phyloP scores from a whole-genome alignment of 2,113 vertebrate species.

The Rattus norvegicus region DNA sequence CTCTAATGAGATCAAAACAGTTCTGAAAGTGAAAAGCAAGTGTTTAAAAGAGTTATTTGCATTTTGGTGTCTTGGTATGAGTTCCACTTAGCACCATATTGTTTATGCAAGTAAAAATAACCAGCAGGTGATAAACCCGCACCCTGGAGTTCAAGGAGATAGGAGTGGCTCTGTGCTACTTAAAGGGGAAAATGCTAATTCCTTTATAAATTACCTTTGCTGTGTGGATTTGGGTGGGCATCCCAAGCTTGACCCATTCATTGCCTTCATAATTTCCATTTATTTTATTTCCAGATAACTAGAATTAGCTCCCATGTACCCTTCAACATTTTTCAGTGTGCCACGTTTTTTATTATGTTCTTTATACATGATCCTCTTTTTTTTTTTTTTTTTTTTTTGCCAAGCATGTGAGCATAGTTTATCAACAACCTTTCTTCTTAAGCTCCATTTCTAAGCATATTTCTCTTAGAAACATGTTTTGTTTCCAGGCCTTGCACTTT shows the following conservation, averaged over 20 bases:
- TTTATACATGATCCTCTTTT: background rate
- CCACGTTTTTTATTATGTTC: background rate
- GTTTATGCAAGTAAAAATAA: background rate
- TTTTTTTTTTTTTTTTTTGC: background rate
- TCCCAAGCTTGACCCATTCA: background rate
- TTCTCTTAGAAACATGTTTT: background rate
- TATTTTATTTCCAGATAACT: background rate
- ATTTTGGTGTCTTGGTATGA: background rate
- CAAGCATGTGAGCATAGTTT: background rate
- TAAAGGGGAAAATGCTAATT: slow-evolving; percentile 2
- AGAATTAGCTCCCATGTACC: background rate
- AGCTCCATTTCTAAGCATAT: background rate
- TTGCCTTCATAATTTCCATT: background rate
- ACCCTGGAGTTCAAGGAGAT: background rate
- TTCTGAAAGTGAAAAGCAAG: background rate
- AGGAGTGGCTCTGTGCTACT: background rate
- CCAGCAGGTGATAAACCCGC: background rate
- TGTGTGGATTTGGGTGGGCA: background rate
- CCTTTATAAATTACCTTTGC: background rate
- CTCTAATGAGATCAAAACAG: background rate
- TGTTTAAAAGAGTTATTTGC: background rate
- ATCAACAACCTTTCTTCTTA: background rate
- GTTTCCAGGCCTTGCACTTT: background rate
- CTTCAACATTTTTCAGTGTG: background rate
- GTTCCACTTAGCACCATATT: background rate